A percentile compares a stretch with the other conserved stretches of the same genome.
phyloP scores from a whole-genome alignment of 2,113 vertebrate genomes.

The Fulica atra region DNA sequence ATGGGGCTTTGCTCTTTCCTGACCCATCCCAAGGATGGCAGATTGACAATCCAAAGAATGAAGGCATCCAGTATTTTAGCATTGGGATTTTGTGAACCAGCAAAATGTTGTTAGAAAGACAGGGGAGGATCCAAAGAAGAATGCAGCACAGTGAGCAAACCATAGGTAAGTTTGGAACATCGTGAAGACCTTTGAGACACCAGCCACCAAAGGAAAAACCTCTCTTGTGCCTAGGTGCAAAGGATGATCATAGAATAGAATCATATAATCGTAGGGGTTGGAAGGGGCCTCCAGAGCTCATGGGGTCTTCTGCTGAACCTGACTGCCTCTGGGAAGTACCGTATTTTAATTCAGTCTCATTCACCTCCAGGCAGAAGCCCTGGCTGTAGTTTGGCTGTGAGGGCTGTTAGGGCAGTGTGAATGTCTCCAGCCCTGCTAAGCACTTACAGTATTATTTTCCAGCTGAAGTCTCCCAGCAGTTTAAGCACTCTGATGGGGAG shows the following conservation, averaged over 20 bases:
- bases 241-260: no score
- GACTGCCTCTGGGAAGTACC: background rate
- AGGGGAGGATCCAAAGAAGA: fast-evolving
- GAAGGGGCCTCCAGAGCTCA: no score
- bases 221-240: background rate
- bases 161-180: no score
- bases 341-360: background rate
- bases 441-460: background rate
- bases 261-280: no score
- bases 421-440: background rate
- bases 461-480: background rate
- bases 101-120: background rate
- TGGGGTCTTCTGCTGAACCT: background rate
- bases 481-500: background rate
- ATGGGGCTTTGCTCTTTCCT: background rate
- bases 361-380: background rate
- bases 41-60: background rate
- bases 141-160: background rate
- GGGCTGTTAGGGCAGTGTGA: background rate
- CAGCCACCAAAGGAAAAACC: background rate
- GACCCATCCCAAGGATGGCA: background rate
- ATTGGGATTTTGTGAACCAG: background rate
- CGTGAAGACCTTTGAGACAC: fast-evolving
- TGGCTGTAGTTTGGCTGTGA: background rate
- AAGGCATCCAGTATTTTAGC: background rate